Evolutionary conservation across 2,888 invertebrate genomes (phyloP).

Genomic region (Cerastis leucographa): DNA sequence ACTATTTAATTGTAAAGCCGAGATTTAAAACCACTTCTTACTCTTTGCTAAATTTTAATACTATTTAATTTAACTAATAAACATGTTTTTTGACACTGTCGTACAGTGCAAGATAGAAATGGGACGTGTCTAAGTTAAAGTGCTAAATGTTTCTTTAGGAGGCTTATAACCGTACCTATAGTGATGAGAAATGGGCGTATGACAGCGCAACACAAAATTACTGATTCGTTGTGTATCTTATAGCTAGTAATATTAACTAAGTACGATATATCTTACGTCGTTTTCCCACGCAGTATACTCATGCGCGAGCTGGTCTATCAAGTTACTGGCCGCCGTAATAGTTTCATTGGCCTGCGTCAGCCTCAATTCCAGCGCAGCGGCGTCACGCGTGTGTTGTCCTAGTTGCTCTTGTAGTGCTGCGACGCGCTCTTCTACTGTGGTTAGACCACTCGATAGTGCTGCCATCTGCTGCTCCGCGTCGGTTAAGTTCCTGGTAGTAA

Average conservation of each 20-base stretch:
- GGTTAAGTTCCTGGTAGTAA: slow-evolving; percentile 92
- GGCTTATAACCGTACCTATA: neutral
- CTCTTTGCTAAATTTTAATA: neutral
- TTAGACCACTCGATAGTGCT: slow-evolving; percentile 94
- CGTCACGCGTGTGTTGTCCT: slow-evolving; percentile 97
- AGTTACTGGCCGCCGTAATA: slow-evolving; percentile 93
- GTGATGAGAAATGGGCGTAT: neutral
- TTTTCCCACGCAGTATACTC: slow-evolving; percentile 97
- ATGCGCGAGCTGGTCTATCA: slow-evolving; percentile 96
- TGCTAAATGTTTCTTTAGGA: neutral
- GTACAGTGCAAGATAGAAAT: neutral
- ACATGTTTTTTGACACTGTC: neutral
- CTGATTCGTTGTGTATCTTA: neutral
- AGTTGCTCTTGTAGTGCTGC: slow-evolving; percentile 94
- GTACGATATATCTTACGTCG: slow-evolving; percentile 76
- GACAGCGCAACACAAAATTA: neutral
- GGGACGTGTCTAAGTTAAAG: neutral
- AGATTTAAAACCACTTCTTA: neutral
- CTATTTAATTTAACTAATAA: neutral
- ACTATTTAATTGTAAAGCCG: neutral
- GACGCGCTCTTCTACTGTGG: slow-evolving; percentile 95
- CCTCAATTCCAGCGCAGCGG: slow-evolving; percentile 97
- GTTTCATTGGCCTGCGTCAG: slow-evolving; percentile 94
- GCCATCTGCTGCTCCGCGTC: slow-evolving; percentile 96
- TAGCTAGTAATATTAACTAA: neutral